phyloP scores from a whole-genome alignment of 2,113 vertebrate species.

The Takifugu bimaculatus region DNA sequence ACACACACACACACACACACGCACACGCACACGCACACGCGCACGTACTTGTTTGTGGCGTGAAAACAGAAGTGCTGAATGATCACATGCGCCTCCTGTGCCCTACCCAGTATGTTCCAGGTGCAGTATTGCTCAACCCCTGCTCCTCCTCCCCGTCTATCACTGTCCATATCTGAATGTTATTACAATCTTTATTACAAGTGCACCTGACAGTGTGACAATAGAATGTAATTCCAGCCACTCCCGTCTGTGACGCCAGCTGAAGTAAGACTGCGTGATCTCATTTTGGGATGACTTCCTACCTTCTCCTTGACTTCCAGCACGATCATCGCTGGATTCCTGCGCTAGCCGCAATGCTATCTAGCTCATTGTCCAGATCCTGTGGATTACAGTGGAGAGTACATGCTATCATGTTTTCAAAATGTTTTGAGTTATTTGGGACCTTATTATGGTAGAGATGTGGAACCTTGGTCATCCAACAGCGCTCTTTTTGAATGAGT shows the following conservation, averaged over 20 bases:
- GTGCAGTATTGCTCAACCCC: slow-evolving; percentile 44
- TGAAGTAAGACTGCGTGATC: too few species aligned
- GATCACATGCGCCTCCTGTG: slow-evolving; percentile 15
- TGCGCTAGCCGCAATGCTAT: not conserved
- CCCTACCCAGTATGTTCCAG: slow-evolving; percentile 25
- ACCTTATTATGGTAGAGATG: too few species aligned
- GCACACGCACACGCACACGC: slow-evolving; percentile 27
- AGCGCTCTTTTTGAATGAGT: too few species aligned
- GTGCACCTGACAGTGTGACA: slow-evolving; percentile 11
- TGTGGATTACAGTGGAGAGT: not conserved
- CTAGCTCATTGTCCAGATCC: not conserved
- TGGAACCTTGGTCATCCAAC: too few species aligned
- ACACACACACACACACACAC: slow-evolving; percentile 26
- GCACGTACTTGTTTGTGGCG: not conserved
- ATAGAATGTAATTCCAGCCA: not conserved
- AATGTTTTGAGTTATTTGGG: too few species aligned
- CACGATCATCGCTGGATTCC: not conserved
- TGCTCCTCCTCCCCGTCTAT: slow-evolving; percentile 4
- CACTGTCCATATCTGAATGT: slow-evolving; percentile 45
- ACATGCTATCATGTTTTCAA: too few species aligned
- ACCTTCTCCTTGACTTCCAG: slow-evolving; percentile 21
- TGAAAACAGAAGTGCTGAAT: slow-evolving; percentile 11
- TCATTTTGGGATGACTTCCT: too few species aligned
- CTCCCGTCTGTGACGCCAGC: too few species aligned
- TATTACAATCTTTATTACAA: slow-evolving; percentile 23